A percentile compares a stretch with the other conserved stretches of the same genome.
These are phyloP conservation scores for Ceyx melanurus DNA, from an alignment of 2,113 vertebrate species.

Conservation along the genomic window DNA sequence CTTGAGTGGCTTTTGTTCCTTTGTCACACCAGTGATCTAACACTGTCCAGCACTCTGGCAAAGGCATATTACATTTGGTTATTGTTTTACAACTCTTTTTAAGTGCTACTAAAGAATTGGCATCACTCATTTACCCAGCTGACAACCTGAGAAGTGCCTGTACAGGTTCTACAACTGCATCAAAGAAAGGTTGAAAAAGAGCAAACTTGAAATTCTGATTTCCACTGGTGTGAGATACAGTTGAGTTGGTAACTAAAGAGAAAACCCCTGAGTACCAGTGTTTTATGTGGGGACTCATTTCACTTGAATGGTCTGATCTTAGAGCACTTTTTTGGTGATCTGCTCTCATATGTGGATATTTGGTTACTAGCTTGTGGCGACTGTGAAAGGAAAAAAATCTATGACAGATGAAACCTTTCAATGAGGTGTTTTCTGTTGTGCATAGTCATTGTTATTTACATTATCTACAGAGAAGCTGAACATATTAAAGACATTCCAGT, in stretches of 20 bases:
- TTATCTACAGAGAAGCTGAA: neutral
- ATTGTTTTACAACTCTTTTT: neutral
- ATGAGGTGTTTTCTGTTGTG: neutral
- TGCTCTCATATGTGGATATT: neutral
- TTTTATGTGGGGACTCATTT: neutral
- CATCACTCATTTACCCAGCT: neutral
- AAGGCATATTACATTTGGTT: neutral
- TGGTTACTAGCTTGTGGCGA: neutral
- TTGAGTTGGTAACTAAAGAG: neutral
- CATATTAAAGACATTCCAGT: neutral
- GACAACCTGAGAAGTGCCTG: neutral
- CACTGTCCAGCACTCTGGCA: neutral
- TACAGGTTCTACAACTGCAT: neutral
- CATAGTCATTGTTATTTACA: neutral
- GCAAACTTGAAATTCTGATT: neutral
- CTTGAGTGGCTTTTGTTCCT: neutral
- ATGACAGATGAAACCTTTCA: neutral
- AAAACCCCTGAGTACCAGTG: neutral
- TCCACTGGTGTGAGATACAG: neutral
- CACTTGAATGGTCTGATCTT: neutral
- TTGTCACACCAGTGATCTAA: neutral
- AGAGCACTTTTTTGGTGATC: neutral
- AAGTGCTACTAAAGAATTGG: neutral
- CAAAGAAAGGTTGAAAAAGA: neutral
- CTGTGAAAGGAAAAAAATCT: neutral